These are phyloP conservation scores for Drosophila leontia DNA, from an alignment of 1,140 invertebrate species.

Conservation along the genomic window DNA sequence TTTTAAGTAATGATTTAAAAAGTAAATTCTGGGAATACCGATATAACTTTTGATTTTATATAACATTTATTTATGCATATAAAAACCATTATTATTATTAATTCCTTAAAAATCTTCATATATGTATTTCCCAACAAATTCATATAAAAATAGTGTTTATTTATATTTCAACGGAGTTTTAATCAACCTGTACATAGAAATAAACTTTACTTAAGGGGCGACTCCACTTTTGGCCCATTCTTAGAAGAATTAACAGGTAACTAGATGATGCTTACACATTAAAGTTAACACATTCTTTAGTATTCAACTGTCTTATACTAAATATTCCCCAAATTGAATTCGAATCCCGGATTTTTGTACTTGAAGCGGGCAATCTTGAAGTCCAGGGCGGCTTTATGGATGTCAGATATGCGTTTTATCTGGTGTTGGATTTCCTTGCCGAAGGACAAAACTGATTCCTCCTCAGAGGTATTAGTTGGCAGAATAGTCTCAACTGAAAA, in stretches of 20 bases:
- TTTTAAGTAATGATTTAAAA: too few relatives aligned
- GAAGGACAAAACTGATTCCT: constrained; percentile 4
- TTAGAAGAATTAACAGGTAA: constrained; percentile 19
- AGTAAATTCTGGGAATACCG: too few relatives aligned
- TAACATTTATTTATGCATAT: too few relatives aligned
- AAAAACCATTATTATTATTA: too few relatives aligned
- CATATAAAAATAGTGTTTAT: not conserved
- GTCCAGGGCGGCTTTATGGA: constrained; percentile 74
- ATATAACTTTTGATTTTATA: too few relatives aligned
- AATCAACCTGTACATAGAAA: not conserved
- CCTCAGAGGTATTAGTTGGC: constrained; percentile 20
- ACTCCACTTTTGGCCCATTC: not conserved
- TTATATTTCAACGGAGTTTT: not conserved
- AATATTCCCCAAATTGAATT: constrained; percentile 34
- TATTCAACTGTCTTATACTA: not conserved
- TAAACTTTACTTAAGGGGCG: not conserved
- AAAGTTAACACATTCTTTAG: not conserved
- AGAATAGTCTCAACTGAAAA: constrained; percentile 43
- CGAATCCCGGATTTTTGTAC: constrained; percentile 82
- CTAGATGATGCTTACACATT: constrained; percentile 1
- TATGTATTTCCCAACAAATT: not conserved
- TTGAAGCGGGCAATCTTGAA: constrained; percentile 83
- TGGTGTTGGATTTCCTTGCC: constrained; percentile 66
- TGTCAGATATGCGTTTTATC: constrained; percentile 74
- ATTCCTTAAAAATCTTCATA: not conserved